Percentiles rank a stretch among this genome's conserved stretches.
These are phyloP conservation scores for Eupeodes luniger DNA, from an alignment of 2,888 invertebrate genomes.

Conservation along the genomic window DNA sequence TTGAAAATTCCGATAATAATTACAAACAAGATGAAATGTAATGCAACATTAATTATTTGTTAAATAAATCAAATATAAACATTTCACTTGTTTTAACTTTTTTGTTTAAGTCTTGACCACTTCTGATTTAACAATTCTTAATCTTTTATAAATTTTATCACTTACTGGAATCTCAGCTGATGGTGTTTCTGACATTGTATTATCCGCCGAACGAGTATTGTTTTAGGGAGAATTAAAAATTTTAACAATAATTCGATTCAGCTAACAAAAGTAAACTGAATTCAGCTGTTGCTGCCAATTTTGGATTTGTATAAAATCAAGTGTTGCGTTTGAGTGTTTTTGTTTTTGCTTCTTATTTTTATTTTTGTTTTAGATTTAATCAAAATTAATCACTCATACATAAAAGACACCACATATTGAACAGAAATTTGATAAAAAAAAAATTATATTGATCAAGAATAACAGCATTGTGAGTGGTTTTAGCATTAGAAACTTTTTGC, in stretches of 20 bases:
- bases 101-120: neutral
- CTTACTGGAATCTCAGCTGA: constrained; percentile 61
- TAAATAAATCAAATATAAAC: neutral
- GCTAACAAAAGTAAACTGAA: constrained; percentile 69
- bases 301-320: constrained; percentile 32
- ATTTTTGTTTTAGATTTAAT: constrained; percentile 51
- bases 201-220: constrained; percentile 5
- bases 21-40: neutral
- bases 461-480: neutral
- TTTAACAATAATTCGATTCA: constrained; percentile 52
- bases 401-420: constrained; percentile 7
- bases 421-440: constrained; percentile 50
- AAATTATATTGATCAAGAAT: constrained; percentile 28
- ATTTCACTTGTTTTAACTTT: neutral
- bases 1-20: neutral
- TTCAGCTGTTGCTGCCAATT: constrained; percentile 54
- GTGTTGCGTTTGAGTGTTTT: neutral
- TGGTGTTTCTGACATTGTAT: constrained; percentile 27
- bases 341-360: neutral
- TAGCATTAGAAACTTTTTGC: neutral
- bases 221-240: constrained; percentile 23
- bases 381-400: constrained; percentile 52
- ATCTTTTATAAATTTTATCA: neutral
- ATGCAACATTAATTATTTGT: neutral
- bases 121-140: neutral